Percentiles rank a stretch among this genome's conserved stretches.
Conservation (phyloP, 2,113 vertebrate genomes). For the Pluvianellus socialis region DNA sequence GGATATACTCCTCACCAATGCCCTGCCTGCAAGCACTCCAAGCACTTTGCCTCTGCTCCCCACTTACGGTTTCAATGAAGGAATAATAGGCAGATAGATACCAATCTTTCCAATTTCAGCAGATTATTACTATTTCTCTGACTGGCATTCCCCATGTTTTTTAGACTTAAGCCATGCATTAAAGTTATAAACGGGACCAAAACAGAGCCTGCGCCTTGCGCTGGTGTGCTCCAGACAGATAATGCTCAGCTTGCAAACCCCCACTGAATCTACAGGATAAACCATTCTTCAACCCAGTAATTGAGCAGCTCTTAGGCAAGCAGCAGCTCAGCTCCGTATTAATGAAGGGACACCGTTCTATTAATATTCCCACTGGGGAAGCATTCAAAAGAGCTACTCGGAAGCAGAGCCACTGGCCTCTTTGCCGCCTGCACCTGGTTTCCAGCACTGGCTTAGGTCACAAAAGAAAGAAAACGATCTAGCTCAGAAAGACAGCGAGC, state of each 20-base stretch:
- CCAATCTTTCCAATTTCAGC: neutral
- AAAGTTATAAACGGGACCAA: neutral
- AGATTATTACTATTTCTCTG: neutral
- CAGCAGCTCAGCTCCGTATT: neutral
- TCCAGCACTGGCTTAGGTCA: neutral
- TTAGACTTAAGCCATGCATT: neutral
- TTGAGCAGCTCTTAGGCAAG: slow-evolving; percentile 3
- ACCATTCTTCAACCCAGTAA: neutral
- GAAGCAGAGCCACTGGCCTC: neutral
- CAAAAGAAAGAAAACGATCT: neutral
- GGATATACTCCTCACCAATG: neutral
- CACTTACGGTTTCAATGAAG: neutral
- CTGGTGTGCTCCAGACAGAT: neutral
- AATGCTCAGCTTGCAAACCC: neutral
- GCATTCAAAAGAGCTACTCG: neutral
- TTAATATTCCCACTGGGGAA: neutral
- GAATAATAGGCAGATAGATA: neutral
- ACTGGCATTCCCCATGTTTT: neutral
- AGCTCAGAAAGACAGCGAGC: neutral
- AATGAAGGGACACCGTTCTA: neutral
- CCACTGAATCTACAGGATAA: neutral
- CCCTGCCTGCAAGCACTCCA: neutral
- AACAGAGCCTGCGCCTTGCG: neutral
- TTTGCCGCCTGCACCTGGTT: slow-evolving; percentile 10
- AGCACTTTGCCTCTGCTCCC: neutral